A percentile compares a stretch with the other conserved stretches of the same genome.
Conservation (phyloP, 1,140 invertebrate genomes). For the Hyposmocoma kahamanoa region DNA sequence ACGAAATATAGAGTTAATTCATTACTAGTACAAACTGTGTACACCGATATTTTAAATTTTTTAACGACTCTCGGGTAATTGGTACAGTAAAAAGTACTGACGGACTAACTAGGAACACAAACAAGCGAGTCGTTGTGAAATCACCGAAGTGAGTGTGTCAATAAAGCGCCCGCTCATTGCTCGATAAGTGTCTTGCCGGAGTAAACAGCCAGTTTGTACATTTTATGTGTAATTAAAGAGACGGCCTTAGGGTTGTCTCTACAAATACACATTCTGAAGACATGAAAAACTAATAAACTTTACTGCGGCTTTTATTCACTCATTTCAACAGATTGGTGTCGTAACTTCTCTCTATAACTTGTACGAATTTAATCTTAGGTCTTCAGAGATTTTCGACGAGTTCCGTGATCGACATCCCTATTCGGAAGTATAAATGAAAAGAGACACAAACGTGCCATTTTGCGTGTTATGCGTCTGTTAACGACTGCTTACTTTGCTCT, state of each 20-base stretch:
- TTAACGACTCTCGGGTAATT: neutral
- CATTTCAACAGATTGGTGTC: neutral
- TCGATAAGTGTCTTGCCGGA: conserved; percentile 38
- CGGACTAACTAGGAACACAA: conserved; percentile 27
- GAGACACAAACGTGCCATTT: too few relatives aligned
- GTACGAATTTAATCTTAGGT: neutral
- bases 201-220: conserved; percentile 42
- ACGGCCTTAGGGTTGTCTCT: neutral
- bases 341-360: neutral
- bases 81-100: neutral
- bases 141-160: conserved; percentile 33
- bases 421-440: too few relatives aligned
- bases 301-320: neutral
- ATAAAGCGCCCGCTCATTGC: conserved; percentile 40
- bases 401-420: too few relatives aligned
- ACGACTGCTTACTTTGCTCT: too few relatives aligned
- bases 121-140: conserved; percentile 18
- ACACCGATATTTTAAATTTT: neutral
- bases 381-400: neutral
- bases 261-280: neutral
- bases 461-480: too few relatives aligned
- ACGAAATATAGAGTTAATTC: too few relatives aligned
- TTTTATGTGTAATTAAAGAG: conserved; percentile 58
- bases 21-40: neutral
- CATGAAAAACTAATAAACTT: neutral